A percentile compares a stretch with the other conserved stretches of the same genome.
phyloP scores from a whole-genome alignment of 2,888 invertebrate genomes.

The Xestia sexstrigata region DNA sequence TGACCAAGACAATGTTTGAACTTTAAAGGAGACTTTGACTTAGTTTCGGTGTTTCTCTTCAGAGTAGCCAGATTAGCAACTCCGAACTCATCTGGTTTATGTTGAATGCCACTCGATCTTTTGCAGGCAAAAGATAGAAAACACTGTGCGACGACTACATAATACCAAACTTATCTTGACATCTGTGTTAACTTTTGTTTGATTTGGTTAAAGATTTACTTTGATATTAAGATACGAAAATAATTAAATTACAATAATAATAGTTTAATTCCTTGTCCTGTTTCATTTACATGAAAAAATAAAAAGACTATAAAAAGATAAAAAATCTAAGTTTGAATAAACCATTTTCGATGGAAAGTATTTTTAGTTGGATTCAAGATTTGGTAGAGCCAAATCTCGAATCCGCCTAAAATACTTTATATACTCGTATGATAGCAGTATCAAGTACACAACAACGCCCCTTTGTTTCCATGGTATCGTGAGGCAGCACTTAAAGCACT shows the following conservation, averaged over 20 bases:
- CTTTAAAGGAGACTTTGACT: background rate
- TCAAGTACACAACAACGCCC: conserved; percentile 26
- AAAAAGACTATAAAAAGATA: background rate
- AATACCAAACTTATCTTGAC: background rate
- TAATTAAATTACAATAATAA: background rate
- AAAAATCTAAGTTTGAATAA: background rate
- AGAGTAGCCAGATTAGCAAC: background rate
- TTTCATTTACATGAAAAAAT: background rate
- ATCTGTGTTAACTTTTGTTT: background rate
- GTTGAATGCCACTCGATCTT: background rate
- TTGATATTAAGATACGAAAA: background rate
- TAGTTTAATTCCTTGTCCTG: background rate
- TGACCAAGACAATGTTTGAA: background rate
- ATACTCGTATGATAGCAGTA: no score
- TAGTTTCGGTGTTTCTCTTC: background rate
- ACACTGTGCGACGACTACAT: background rate
- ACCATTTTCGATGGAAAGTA: background rate
- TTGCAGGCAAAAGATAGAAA: background rate
- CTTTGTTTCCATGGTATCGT: conserved; percentile 58
- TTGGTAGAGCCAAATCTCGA: background rate
- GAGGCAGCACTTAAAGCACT: conserved; percentile 52
- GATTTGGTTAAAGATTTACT: background rate
- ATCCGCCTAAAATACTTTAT: no score
- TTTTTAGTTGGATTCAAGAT: no score
- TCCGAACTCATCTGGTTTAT: background rate